phyloP scores from a whole-genome alignment of 2,888 invertebrate species.

The Serrognathus titanus region DNA sequence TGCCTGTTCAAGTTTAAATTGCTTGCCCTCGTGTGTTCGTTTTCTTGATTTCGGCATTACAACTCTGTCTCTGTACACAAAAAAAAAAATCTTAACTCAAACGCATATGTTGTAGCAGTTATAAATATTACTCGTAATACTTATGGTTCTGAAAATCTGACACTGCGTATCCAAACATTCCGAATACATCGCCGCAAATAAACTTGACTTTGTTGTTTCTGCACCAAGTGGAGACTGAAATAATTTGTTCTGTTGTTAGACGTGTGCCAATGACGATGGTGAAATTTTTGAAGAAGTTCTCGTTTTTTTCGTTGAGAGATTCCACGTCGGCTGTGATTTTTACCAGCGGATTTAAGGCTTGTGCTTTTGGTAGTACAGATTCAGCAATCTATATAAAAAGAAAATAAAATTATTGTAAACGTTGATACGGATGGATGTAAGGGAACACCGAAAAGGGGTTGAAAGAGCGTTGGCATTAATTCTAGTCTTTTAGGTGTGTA shows the following conservation, averaged over 20 bases:
- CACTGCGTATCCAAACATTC: conserved; percentile 88
- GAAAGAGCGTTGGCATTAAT: too few relatives aligned
- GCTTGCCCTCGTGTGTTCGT: conserved; percentile 56
- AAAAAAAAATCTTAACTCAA: conserved; percentile 20
- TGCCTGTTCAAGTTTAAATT: conserved; percentile 57
- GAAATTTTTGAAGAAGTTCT: conserved; percentile 70
- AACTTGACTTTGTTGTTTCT: conserved; percentile 74
- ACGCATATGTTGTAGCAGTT: not conserved
- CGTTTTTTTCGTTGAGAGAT: conserved; percentile 62
- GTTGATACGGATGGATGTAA: too few relatives aligned
- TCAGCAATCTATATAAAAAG: conserved; percentile 69
- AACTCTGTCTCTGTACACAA: conserved; percentile 51
- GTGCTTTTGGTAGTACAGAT: conserved; percentile 73
- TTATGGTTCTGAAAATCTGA: conserved; percentile 83
- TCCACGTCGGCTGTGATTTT: conserved; percentile 68
- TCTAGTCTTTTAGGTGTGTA: too few relatives aligned
- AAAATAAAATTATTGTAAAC: too few relatives aligned
- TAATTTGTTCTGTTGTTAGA: conserved; percentile 65
- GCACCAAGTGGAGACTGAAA: conserved; percentile 74
- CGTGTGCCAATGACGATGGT: conserved; percentile 83
- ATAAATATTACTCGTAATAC: conserved; percentile 59
- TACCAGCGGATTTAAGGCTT: conserved; percentile 91
- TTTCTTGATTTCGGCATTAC: conserved; percentile 50
- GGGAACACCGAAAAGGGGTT: too few relatives aligned
- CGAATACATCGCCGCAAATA: conserved; percentile 89